phyloP scores from a whole-genome alignment of 2,888 invertebrate genomes.

The Pomacea canaliculata region DNA sequence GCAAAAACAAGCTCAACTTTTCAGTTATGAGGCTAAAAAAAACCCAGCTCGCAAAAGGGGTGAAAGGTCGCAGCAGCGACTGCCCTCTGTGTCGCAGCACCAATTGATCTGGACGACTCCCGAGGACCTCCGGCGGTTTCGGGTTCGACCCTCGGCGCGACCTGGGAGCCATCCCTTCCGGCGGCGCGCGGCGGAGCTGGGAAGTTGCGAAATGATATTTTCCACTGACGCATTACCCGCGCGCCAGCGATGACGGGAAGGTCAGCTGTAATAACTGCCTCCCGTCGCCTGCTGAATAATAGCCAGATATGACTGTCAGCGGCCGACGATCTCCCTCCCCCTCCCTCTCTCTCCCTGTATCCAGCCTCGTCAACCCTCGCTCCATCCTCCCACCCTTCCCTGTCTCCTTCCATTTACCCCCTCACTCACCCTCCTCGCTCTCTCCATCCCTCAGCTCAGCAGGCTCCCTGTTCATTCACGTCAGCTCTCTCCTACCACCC shows the following conservation, averaged over 20 bases:
- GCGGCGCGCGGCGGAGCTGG: neutral
- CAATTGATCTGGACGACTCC: constrained; percentile 23
- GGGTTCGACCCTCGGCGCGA: constrained; percentile 17
- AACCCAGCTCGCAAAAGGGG: too few species aligned
- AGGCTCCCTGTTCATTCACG: neutral
- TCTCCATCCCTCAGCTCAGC: neutral
- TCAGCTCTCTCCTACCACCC: neutral
- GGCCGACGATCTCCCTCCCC: neutral
- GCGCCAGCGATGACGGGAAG: constrained; percentile 18
- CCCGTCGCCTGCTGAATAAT: constrained; percentile 10
- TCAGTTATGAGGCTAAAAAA: too few species aligned
- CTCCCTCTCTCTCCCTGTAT: neutral
- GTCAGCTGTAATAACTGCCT: constrained; percentile 27
- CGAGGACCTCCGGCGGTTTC: neutral
- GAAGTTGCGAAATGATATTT: constrained; percentile 4
- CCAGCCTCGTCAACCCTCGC: neutral
- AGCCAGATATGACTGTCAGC: constrained; percentile 4
- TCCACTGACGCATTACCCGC: too few species aligned
- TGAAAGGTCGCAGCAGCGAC: neutral
- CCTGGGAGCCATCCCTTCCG: neutral
- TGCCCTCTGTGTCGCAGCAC: constrained; percentile 11
- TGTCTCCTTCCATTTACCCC: neutral
- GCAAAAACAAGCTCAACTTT: too few species aligned
- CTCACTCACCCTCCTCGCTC: neutral
- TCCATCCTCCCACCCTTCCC: neutral